A percentile compares a stretch with the other conserved stretches of the same genome.
These are phyloP conservation scores for Ricordea florida DNA, from an alignment of 92 coral and sea anemone genomes.

Conservation along the genomic window DNA sequence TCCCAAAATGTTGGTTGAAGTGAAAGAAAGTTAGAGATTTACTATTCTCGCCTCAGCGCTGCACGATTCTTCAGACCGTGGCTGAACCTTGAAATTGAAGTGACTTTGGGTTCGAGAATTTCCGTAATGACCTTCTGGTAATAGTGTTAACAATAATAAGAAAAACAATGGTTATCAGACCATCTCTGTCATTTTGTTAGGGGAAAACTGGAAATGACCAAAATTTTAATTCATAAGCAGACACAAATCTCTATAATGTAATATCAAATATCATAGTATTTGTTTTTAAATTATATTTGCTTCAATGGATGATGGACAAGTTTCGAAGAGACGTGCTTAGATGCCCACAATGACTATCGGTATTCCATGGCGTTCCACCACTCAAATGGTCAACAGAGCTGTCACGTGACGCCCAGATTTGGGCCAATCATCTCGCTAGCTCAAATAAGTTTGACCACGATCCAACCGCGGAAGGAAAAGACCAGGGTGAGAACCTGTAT, in stretches of 20 bases:
- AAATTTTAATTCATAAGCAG: too few species aligned
- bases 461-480: constrained; percentile 20
- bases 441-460: constrained; percentile 35
- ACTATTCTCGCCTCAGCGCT: too few species aligned
- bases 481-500: constrained; percentile 65
- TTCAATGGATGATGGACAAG: not conserved
- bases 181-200: too few species aligned
- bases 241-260: not conserved
- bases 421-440: constrained; percentile 55
- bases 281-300: not conserved
- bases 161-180: too few species aligned
- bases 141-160: too few species aligned
- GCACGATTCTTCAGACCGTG: too few species aligned
- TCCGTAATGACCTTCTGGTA: too few species aligned
- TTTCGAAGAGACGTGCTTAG: constrained; percentile 12
- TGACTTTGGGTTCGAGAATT: too few species aligned
- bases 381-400: constrained; percentile 61
- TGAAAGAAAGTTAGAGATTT: too few species aligned
- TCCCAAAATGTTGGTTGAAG: too few species aligned
- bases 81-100: too few species aligned
- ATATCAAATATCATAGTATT: not conserved
- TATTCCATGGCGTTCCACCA: constrained; percentile 38
- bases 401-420: constrained; percentile 45
- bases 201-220: too few species aligned
- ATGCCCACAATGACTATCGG: constrained; percentile 57